Evolutionary conservation across 1,140 invertebrate species (phyloP), one percentile per base, ranked within the genome.

Genomic region (Ceratitis capitata): DNA sequence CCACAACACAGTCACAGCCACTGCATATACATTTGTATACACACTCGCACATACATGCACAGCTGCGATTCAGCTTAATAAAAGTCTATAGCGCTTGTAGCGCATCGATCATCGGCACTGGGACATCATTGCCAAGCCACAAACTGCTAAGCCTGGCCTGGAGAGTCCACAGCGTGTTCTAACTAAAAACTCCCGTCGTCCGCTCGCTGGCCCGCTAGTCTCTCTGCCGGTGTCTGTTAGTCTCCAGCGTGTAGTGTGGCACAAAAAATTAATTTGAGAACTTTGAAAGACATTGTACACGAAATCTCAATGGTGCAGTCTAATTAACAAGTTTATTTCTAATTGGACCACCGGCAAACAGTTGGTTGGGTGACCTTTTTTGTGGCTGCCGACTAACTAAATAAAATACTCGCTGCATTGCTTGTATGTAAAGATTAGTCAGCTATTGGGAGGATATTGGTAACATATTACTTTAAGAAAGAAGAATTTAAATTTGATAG

Each of bases 241-340:
- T n/a, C 16, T 53, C n/a, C 26, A 39, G 7, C 26, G 5, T 78
- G 35, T 78, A 39, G 49, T 26, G 23, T 19, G 47, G 12, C 42
- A 83, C 23, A 83, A 83, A 83, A 51, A 51, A 58, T 83, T 35
- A 16, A 83, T 58, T 53, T 83, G 14, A 83, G 53, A 53, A 51
- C 39, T 7, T 14, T 83, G 23, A 78, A 78, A 78, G 69, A 78
- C 69, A 78, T 78, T 42, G 19, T 45, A 78, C 69, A 78, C 69
- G 39, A 78, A 78, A 78, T 78, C 82, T 51, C 49, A 58, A 58
- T 83, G 82, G 82, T 42, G 49, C 47, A 83, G 82, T 58, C 87
- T 90, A 90, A 90, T 90, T 90, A 88, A 89, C 89, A 89, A 89
- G 89, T 87, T 88, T 89, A 88, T 87, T 91, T 90, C 89, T 91